Base-by-base conservation (phyloP, 37 sponge, comb jelly and placozoan species). In the Lycopodina hypogea region DNA sequence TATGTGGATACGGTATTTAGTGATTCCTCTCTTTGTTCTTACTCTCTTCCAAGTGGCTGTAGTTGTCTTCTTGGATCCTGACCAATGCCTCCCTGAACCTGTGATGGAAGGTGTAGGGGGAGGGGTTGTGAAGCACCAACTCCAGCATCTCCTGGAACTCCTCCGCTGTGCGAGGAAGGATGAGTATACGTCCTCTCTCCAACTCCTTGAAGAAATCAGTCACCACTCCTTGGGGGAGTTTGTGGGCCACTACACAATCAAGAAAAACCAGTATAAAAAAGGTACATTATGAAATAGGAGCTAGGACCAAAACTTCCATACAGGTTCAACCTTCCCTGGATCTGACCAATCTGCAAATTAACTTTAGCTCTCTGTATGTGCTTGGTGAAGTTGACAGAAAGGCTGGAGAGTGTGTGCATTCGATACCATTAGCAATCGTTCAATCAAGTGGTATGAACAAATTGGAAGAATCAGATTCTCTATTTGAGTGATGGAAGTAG, bases 101-200 rank as follows among this genome's bases (percentile, higher is more conserved):
- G 8, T 61, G 29, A 32, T 81, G 88, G 53, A 91, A 68, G 37
- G 61, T 71, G 56, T 71, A 76, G 23, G 61, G 50, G 0, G 61
- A n/a, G 12, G 84, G 61, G 32, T 84, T 51, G 41, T 87, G 70
- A 51, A 87, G 63, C 3, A 83, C 92, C 23, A 84, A 39, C 42
- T 79, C 77, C 50, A 91, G 30, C 92, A 91, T 91, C 53, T 72
- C 52, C 33, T 83, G 66, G 51, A 91, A 79, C 77, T 91, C 84
- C 0, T 76, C 66, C 1, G 82, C 76, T 42, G 45, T 64, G n/a
- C 28, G 37, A 6, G 92, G 88, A 21, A 91, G 34, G 8, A 71
- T 26, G 45, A 80, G 80, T 21, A 52, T 68, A 34, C 38, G 21
- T 2, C 88, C 88, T 2, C 48, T 80, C 68, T 86, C 91, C 24